Conservation (phyloP, 2,797 vertebrate species). For the Gallirallus australis region DNA sequence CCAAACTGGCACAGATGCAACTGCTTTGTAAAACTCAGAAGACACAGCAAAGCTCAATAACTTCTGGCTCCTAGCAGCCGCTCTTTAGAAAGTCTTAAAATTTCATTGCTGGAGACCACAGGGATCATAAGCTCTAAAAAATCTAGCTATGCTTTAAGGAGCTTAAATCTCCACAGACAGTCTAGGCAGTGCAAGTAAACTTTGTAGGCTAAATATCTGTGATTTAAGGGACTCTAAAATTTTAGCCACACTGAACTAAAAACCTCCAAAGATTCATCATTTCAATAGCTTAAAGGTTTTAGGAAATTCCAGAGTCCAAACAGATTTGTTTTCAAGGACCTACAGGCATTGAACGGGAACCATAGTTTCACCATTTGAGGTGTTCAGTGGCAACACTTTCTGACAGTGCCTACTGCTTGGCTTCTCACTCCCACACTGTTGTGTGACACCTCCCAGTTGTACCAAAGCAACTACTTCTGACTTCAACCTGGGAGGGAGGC, state of each 20-base stretch:
- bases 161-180: background rate
- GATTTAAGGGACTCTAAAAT: background rate
- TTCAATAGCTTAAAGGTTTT: background rate
- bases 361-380: background rate
- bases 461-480: background rate
- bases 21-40: background rate
- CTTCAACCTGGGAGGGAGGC: background rate
- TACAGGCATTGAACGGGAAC: background rate
- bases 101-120: background rate
- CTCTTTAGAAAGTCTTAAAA: background rate
- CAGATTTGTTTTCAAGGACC: background rate
- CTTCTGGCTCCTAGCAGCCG: background rate
- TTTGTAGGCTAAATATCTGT: background rate
- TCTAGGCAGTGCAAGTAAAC: background rate
- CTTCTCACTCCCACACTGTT: conserved; percentile 8
- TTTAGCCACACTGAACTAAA: background rate
- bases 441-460: conserved; percentile 13
- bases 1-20: background rate
- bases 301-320: background rate
- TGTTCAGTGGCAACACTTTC: background rate
- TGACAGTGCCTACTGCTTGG: fast-evolving
- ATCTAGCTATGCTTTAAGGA: background rate
- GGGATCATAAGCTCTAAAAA: background rate
- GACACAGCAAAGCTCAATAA: background rate
- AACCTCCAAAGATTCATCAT: background rate